Evolutionary conservation across 2,888 invertebrate genomes (phyloP), one percentile per base, ranked within the genome.

Genomic region (Chymomyza caudatula): DNA sequence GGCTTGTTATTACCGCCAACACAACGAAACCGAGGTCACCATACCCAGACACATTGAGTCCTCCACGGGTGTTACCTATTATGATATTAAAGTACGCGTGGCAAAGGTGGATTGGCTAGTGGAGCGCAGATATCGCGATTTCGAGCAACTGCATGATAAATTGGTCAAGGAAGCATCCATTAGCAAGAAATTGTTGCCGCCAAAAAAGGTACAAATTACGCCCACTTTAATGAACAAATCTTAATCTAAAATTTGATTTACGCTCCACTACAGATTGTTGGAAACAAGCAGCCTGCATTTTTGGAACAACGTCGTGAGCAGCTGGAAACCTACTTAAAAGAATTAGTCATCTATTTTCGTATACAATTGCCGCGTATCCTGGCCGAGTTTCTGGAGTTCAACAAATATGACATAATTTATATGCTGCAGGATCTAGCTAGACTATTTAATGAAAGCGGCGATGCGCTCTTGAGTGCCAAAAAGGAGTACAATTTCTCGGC

Each of bases 331-430:
- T 98, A 98, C 90, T 91, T 98, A 55, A 94, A 93, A 83, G 94
- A 94, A 74, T 92, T 97, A 11, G 92, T 97, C 55, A 93, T 92
- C 70, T 94, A 95, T 87, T 91, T 97, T 70, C 94, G 94, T 73
- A 92, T 94, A 76, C 93, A 94, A 1, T 93, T 97, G 93, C 97
- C 98, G 0, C 92, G 94, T 71, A 93, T 93, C 66, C 92, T 98
- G 76, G 95, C 96, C 1, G 92, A 94, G 69, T 98, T 98, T 91
- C 91, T 98, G 65, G 94, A 97, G 86, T 95, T 98, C 80, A 95
- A 96, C 88, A 91, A 95, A 79, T 98, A 97, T 91, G 98, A 98
- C 90, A 95, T 97, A 77, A 94, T 95, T 85, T 97, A 96, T 87
- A 91, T 98, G 75, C 79, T 89, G 15, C 96, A 96, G 91, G 94